These are phyloP conservation scores for Pentalonia nigronervosa DNA, from an alignment of 1,140 invertebrate species.

Conservation along the genomic window DNA sequence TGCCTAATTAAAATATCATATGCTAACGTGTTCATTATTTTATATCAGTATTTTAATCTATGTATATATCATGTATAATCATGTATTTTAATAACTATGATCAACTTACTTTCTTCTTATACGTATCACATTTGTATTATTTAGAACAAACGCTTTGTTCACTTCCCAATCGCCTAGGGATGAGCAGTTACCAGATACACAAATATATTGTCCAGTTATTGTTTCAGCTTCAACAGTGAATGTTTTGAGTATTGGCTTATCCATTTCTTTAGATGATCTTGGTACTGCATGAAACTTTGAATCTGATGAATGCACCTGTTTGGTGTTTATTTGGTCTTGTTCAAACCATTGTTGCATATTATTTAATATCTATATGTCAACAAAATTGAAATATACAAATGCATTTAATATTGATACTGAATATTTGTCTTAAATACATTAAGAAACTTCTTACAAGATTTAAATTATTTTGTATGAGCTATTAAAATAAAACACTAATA, in stretches of 20 bases:
- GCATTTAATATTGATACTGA: not conserved
- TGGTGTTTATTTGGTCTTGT: not conserved
- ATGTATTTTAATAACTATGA: not conserved
- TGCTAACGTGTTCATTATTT: not conserved
- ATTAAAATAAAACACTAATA: not conserved
- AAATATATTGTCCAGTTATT: constrained; percentile 64
- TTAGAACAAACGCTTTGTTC: constrained; percentile 62
- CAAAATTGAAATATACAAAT: not conserved
- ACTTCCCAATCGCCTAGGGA: constrained; percentile 67
- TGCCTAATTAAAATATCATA: not conserved
- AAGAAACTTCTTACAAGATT: not conserved
- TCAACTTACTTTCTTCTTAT: constrained; percentile 58
- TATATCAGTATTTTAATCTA: too few species aligned
- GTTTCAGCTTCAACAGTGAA: constrained; percentile 65
- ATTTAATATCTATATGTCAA: not conserved
- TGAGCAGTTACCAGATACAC: constrained; percentile 67
- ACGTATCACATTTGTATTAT: constrained; percentile 39
- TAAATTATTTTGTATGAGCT: not conserved
- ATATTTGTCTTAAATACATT: not conserved
- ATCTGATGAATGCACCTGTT: not conserved
- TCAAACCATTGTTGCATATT: constrained; percentile 28
- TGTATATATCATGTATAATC: too few species aligned
- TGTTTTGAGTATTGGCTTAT: constrained; percentile 20
- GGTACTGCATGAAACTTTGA: not conserved
- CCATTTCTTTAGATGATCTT: constrained; percentile 60